phyloP scores from a whole-genome alignment of 2,113 vertebrate genomes.

The Anoura caudifer region DNA sequence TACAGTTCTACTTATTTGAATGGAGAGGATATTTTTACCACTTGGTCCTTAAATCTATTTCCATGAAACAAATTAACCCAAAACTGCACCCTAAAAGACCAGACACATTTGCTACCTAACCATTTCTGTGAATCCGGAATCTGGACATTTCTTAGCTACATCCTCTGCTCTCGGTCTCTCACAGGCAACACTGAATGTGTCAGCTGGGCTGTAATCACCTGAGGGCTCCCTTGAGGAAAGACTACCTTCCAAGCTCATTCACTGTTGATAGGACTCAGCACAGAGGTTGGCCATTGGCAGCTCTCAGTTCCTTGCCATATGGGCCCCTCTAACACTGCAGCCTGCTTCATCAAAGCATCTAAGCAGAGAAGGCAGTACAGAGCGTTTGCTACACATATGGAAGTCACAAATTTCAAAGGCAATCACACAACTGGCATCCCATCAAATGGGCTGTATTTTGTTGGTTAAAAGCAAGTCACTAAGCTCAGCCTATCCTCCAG shows the following conservation, averaged over 20 bases:
- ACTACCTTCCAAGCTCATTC: not conserved
- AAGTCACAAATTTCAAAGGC: not conserved
- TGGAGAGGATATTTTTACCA: not conserved
- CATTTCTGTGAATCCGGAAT: not conserved
- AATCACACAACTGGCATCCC: not conserved
- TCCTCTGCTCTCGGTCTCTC: not conserved
- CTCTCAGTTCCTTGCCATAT: not conserved
- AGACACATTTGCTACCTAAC: not conserved
- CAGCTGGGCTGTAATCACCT: not conserved
- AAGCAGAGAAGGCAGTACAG: not conserved
- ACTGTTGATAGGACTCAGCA: not conserved
- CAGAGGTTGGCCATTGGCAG: not conserved
- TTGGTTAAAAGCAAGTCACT: not conserved
- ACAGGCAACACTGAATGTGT: fast-evolving
- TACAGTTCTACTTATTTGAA: not conserved
- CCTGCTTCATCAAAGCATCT: not conserved
- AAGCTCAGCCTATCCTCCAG: not conserved
- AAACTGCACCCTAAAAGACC: not conserved
- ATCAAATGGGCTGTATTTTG: not conserved
- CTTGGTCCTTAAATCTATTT: not conserved
- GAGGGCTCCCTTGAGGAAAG: no score
- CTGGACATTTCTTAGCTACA: not conserved
- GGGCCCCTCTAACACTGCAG: not conserved
- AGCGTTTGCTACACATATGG: not conserved
- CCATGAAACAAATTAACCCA: not conserved